Evolutionary conservation across 2,888 invertebrate genomes (phyloP).

Genomic region (Lymantria dispar): DNA sequence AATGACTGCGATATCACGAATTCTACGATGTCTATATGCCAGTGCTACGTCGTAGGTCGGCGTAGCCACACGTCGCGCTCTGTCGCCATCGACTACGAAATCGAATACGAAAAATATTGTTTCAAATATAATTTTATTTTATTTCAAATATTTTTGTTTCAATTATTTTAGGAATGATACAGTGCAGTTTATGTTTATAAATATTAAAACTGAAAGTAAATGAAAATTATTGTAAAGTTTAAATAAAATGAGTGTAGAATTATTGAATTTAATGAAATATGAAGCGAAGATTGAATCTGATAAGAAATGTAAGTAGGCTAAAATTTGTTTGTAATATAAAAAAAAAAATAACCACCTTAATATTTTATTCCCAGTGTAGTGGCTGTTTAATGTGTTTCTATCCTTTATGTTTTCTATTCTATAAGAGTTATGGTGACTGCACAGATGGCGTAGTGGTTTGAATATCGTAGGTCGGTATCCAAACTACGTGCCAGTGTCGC

Average conservation of each 20-base stretch:
- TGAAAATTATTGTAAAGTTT: slow-evolving; percentile 24
- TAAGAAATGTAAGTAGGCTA: slow-evolving; percentile 49
- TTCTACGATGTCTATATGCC: slow-evolving; percentile 36
- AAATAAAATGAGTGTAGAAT: slow-evolving; percentile 67
- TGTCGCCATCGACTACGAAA: slow-evolving; percentile 42
- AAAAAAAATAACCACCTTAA: slow-evolving; percentile 2
- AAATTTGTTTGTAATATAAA: slow-evolving; percentile 10
- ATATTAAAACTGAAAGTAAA: slow-evolving; percentile 22
- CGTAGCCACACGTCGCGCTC: slow-evolving; percentile 65
- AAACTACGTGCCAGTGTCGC: too few species aligned
- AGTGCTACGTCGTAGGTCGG: slow-evolving; percentile 73
- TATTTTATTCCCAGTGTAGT: too few species aligned
- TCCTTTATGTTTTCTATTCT: too few species aligned
- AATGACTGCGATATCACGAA: slow-evolving; percentile 3
- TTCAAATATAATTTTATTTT: slow-evolving; percentile 11
- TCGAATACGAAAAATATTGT: slow-evolving; percentile 41
- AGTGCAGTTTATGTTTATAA: slow-evolving; percentile 22
- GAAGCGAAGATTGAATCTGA: slow-evolving; percentile 46
- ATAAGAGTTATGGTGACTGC: too few species aligned
- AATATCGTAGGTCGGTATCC: too few species aligned
- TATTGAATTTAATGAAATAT: slow-evolving; percentile 55
- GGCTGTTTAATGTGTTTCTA: too few species aligned
- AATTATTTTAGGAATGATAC: slow-evolving; percentile 3
- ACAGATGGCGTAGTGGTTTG: too few species aligned
- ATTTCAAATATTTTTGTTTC: slow-evolving; percentile 8